Conservation (phyloP, 2,888 invertebrate species). For the Nymphalis polychloros region DNA sequence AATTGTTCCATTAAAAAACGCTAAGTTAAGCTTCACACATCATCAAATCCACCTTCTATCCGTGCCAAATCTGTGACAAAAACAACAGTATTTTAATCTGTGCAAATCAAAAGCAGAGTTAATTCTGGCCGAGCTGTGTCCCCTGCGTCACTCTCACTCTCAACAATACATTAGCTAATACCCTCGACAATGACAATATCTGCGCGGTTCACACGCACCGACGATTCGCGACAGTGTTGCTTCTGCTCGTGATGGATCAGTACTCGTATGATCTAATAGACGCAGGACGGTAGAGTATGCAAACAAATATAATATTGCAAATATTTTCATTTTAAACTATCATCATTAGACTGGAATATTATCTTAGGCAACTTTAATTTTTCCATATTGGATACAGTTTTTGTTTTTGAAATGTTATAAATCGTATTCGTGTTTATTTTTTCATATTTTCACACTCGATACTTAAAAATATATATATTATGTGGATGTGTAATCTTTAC, state of each 20-base stretch:
- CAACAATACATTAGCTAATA: conserved; percentile 59
- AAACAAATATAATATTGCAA: too few species aligned
- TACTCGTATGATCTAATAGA: not conserved
- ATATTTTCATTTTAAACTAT: too few species aligned
- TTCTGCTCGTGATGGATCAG: conserved; percentile 45
- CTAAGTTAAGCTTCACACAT: not conserved
- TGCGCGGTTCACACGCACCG: conserved; percentile 57
- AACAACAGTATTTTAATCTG: conserved; percentile 41
- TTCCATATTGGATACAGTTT: too few species aligned
- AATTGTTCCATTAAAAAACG: not conserved
- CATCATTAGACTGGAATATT: too few species aligned
- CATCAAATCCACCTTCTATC: not conserved
- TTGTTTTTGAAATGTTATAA: too few species aligned
- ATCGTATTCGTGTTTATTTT: too few species aligned
- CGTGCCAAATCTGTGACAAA: conserved; percentile 38
- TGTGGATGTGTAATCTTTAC: too few species aligned
- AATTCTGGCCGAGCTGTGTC: conserved; percentile 33
- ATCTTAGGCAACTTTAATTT: too few species aligned
- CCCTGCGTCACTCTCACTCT: conserved; percentile 24
- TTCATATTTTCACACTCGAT: too few species aligned
- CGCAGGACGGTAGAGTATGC: not conserved
- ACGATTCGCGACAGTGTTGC: conserved; percentile 52
- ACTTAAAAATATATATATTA: too few species aligned
- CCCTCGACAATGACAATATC: conserved; percentile 53
- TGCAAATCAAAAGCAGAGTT: conserved; percentile 37